Evolutionary conservation across 1,140 invertebrate species (phyloP).

Genomic region (Heliconius congener): DNA sequence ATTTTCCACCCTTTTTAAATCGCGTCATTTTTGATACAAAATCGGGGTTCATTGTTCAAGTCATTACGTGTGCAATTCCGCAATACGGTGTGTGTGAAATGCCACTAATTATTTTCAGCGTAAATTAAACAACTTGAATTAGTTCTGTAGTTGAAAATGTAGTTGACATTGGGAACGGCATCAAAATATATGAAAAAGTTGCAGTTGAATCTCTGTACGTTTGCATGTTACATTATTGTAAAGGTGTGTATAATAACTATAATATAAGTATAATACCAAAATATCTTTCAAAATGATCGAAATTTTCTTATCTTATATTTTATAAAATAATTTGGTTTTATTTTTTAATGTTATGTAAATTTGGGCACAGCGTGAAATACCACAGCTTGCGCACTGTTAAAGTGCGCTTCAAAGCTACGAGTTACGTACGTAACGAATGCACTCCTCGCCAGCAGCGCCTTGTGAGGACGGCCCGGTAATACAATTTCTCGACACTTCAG

Average conservation of each 20-base stretch:
- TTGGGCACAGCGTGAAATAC: not conserved
- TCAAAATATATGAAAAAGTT: not conserved
- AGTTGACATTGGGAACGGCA: not conserved
- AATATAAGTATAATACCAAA: no score
- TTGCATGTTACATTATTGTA: no score
- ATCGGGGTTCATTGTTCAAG: not conserved
- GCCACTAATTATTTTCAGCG: not conserved
- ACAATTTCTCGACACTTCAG: conserved; percentile 67
- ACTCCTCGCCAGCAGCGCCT: conserved; percentile 60
- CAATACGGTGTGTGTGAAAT: not conserved
- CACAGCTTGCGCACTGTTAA: not conserved
- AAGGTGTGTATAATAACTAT: no score
- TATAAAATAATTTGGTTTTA: not conserved
- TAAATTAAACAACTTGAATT: not conserved
- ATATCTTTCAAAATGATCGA: no score
- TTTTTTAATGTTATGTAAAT: not conserved
- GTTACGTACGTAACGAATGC: conserved; percentile 68
- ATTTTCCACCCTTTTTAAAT: not conserved
- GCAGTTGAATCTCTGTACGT: no score
- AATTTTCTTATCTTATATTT: not conserved
- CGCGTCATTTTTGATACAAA: not conserved
- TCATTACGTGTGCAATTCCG: not conserved
- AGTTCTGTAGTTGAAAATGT: not conserved
- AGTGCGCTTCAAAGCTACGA: conserved; percentile 52
- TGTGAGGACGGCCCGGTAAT: conserved; percentile 62